Conservation (phyloP, 2,113 vertebrate genomes). For the Chrysemys picta region DNA sequence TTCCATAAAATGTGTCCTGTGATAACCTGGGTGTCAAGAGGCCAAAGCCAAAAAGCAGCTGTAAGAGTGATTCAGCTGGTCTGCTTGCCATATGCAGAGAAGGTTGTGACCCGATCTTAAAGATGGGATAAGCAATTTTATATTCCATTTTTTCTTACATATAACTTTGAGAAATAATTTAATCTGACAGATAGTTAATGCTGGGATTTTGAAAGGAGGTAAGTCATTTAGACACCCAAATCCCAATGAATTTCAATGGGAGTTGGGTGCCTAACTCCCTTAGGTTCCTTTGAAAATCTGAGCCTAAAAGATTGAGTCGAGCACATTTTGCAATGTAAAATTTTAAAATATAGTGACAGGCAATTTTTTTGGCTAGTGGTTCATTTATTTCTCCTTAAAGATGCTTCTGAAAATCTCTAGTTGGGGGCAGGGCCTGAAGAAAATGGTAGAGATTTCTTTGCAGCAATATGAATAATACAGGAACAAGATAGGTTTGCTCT, state of each 20-base stretch:
- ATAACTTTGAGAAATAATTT: constrained; percentile 33
- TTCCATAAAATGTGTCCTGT: neutral
- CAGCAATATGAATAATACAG: neutral
- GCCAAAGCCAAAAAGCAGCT: neutral
- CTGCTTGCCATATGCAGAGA: neutral
- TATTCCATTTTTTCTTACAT: constrained; percentile 20
- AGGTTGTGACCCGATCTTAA: neutral
- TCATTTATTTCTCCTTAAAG: constrained; percentile 15
- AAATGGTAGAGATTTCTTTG: neutral
- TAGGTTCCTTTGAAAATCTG: constrained; percentile 44
- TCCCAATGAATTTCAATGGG: constrained; percentile 69
- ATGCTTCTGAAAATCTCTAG: neutral
- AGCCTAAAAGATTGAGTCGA: constrained; percentile 59
- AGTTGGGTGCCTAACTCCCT: constrained; percentile 64
- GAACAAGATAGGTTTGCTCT: neutral
- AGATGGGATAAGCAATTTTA: constrained; percentile 3
- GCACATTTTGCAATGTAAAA: constrained; percentile 61
- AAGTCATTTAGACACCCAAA: constrained; percentile 62
- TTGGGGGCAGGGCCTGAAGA: neutral
- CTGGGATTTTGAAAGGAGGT: constrained; percentile 44
- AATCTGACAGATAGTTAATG: constrained; percentile 50
- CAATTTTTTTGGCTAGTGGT: constrained; percentile 41
- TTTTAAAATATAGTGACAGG: constrained; percentile 4
- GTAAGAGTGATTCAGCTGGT: neutral
- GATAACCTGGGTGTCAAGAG: neutral